Evolutionary conservation across 2,888 invertebrate genomes (phyloP).

Genomic region (Sarcophaga carnaria): DNA sequence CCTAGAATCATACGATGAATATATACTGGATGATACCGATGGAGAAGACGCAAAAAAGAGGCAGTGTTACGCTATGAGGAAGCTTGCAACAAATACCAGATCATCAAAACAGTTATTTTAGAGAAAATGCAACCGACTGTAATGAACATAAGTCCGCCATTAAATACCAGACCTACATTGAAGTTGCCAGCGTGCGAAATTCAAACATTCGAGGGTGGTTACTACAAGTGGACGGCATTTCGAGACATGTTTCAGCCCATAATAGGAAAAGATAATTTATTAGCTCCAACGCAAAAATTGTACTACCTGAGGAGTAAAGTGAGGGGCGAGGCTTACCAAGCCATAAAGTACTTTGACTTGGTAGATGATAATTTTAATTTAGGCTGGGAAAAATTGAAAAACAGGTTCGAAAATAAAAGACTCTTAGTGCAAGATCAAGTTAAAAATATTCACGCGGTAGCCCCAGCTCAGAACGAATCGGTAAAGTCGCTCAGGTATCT

Average conservation of each 20-base stretch:
- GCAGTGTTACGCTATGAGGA: neutral
- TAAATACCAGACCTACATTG: too few species aligned
- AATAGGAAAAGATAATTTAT: too few species aligned
- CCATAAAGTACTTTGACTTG: slow-evolving; percentile 2
- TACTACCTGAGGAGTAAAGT: neutral
- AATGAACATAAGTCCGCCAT: too few species aligned
- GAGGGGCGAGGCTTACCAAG: slow-evolving; percentile 5
- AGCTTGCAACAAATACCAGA: neutral
- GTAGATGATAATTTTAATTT: slow-evolving; percentile 11
- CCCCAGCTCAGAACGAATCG: neutral
- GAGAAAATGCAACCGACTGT: too few species aligned
- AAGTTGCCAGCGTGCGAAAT: too few species aligned
- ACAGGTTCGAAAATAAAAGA: neutral
- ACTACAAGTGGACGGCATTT: too few species aligned
- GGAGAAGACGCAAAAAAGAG: neutral
- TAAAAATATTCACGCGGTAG: neutral
- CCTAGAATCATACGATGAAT: slow-evolving; percentile 1
- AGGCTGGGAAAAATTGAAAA: neutral
- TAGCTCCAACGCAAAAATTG: too few species aligned
- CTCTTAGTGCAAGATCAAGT: neutral
- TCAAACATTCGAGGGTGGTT: too few species aligned
- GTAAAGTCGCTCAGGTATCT: neutral
- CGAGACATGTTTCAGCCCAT: too few species aligned
- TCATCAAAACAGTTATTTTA: neutral
- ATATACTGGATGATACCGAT: neutral